Percentiles rank a stretch among this genome's conserved stretches.
Evolutionary conservation across 2,888 invertebrate genomes (phyloP).

Genomic region (Acanthoscelides obtectus): DNA sequence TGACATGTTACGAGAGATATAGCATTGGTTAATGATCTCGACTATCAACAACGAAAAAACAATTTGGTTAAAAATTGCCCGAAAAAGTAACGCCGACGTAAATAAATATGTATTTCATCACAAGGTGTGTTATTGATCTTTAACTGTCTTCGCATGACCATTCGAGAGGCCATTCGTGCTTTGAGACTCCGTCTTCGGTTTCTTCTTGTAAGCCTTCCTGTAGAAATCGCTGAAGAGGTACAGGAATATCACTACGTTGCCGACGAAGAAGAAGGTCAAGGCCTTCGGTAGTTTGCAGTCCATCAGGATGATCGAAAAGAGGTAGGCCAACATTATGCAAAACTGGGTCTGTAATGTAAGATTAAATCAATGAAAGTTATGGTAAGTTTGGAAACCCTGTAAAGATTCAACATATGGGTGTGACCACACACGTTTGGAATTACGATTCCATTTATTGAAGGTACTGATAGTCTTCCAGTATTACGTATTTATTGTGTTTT

Average conservation of each 20-base stretch:
- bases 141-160: neutral
- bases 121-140: neutral
- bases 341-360: conserved; percentile 62
- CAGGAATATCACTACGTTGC: conserved; percentile 67
- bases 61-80: neutral
- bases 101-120: neutral
- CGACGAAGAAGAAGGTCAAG: conserved; percentile 60
- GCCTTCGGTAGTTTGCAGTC: conserved; percentile 69
- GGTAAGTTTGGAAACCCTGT: too few species aligned
- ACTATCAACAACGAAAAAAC: too few species aligned
- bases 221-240: conserved; percentile 79
- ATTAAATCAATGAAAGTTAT: neutral
- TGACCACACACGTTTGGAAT: too few species aligned
- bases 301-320: conserved; percentile 57
- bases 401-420: too few species aligned
- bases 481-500: too few species aligned
- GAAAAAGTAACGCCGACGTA: neutral
- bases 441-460: too few species aligned
- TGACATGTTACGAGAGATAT: too few species aligned
- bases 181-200: conserved; percentile 14
- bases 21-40: too few species aligned
- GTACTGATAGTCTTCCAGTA: too few species aligned
- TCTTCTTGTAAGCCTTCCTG: conserved; percentile 41
- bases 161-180: neutral
- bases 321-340: conserved; percentile 68